Base-by-base conservation (phyloP, 2,888 invertebrate genomes). In the Camptogramma bilineatum region DNA sequence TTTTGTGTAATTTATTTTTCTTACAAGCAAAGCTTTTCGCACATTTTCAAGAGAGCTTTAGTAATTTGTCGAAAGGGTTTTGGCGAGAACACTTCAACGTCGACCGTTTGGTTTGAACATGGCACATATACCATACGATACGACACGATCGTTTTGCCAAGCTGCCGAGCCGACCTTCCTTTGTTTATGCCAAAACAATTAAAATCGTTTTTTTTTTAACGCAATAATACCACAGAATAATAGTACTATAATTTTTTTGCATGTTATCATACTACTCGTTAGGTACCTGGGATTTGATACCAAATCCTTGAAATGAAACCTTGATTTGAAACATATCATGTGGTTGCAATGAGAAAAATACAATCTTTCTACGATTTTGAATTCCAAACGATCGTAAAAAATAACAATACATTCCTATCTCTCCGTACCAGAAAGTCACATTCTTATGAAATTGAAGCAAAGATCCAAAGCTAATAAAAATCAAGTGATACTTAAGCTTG, bases 401-500 rank as follows among this genome's bases (percentile, higher is more conserved):
- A 17, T 28, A 28, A 31, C 9, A 8, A 39, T 59, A 50, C 24
- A 24, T 17, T 16, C 47, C 60, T 52, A 59, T 61, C 51, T 19
- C 34, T 47, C 34, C 19, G 19, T 50, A 54, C 39, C 46, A 58
- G 65, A 59, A 44, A 62, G 52, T 55, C 46, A 59, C 55, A 52
- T 52, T 39, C n/a, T 46, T 31, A 47, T 39, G 1, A 39, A 13
- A 39, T 39, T 34, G 34, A 44, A 13, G 2, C 39, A 4, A 39
- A 50, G n/a, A 68, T 63, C 54, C 56, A 50, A 62, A 52, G 62
- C 53, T 65, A 66, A 70, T 64, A 70, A 69, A 70, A 68, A 62
- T 63, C 48, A 56, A 68, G 68, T 56, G 62, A 69, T 61, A 65
- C 69, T 24, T 54, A 56, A 47, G 50, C 50, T 52, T 60, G 70